Conservation (phyloP, 64 coral and sea anemone genomes). For the Anthopleura sola region DNA sequence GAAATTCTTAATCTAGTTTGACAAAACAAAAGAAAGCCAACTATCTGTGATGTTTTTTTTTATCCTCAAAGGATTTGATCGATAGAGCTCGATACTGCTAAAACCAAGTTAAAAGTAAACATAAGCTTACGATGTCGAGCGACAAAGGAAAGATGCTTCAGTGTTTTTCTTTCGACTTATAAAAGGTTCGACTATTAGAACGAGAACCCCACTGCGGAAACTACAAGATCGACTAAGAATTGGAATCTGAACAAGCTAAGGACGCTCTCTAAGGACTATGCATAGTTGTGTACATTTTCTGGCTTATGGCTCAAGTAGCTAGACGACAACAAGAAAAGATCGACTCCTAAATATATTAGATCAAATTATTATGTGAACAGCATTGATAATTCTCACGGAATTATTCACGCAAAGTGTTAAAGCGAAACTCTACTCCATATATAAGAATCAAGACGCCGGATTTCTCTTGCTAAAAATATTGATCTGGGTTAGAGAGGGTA, state of each 20-base stretch:
- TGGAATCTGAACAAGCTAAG: not conserved
- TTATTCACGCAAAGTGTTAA: slow-evolving; percentile 8
- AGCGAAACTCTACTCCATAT: not conserved
- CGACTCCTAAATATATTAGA: not conserved
- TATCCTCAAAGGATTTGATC: not conserved
- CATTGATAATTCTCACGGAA: slow-evolving; percentile 10
- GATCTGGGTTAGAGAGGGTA: not conserved
- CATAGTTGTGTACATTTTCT: not conserved
- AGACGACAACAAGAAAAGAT: slow-evolving; percentile 9
- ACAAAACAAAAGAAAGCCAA: not conserved
- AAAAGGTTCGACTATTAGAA: not conserved
- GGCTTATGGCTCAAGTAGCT: not conserved
- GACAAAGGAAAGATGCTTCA: not conserved
- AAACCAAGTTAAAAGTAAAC: not conserved
- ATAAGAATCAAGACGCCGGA: not conserved
- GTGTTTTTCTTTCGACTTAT: not conserved
- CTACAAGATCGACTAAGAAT: not conserved
- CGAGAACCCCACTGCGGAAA: not conserved
- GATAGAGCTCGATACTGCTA: not conserved
- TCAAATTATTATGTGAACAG: slow-evolving; percentile 24
- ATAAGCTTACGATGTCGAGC: not conserved
- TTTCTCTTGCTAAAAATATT: not conserved
- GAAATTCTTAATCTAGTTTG: not conserved
- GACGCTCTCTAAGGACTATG: not conserved
- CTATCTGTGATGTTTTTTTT: not conserved